Evolutionary conservation across 2,888 invertebrate species (phyloP), one percentile per base, ranked within the genome.

Genomic region (Omphaloscelis lunosa): DNA sequence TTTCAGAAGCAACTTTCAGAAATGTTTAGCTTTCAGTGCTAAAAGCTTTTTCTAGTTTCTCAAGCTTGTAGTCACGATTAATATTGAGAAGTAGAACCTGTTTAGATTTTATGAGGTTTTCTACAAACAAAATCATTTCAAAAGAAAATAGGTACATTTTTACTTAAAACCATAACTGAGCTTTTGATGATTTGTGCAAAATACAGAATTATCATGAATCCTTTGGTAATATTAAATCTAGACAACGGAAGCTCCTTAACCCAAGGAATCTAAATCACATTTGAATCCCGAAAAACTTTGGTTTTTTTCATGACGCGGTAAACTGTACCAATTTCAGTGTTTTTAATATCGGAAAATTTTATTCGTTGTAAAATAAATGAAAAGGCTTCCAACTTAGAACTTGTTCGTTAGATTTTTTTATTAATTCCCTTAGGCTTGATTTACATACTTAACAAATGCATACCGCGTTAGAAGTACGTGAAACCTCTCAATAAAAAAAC

Each of bases 201-300:
- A 48, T 34, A 51, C 17, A 29, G 20, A 58, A 56, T 51, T 11
- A 41, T 27, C n/a, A 23, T 34, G 11, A 61, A 71, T 79, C n/a
- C 56, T 51, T 51, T 71, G 11, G 15, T 63, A 23, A 27, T 69
- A 78, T 27, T 67, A 27, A 41, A 39, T 41, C 20, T 29, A 77
- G 56, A 15, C 3, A 56, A 27, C 34, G 27, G 11, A 51, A 62
- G 17, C 61, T 65, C 12, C 29, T 67, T 17, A 15, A 51, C 6
- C 12, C 23, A 34, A 53, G 17, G 11, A 23, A 15, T n/a, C 20
- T 79, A 79, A 80, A 79, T 80, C 53, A 79, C 45, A 66, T 80
- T 66, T 53, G 45, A 66, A 66, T 58, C 53, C 39, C n/a, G 58
- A 29, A 79, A 23, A 15, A 41, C 23, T 45, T 20, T 56, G n/a